Conservation (phyloP, 2,888 invertebrate genomes). For the Erynnis tages region DNA sequence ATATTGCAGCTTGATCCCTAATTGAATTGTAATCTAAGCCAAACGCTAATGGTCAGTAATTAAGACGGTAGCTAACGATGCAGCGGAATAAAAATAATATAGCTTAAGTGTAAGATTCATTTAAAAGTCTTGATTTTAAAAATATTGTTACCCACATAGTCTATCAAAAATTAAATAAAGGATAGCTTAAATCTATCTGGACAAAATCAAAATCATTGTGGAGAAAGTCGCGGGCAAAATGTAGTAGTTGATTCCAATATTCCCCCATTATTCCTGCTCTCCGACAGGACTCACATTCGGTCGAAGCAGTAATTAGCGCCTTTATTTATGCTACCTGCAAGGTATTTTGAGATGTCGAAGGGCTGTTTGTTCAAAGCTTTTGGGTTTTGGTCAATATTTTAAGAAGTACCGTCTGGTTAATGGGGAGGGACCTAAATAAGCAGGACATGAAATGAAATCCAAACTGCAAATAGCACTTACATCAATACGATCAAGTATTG, state of each 20-base stretch:
- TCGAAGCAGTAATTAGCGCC: not conserved
- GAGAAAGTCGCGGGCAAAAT: too few species aligned
- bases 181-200: too few species aligned
- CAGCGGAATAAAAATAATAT: too few species aligned
- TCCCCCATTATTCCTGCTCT: too few species aligned
- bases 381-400: conserved; percentile 30
- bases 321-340: not conserved
- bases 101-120: too few species aligned
- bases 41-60: conserved; percentile 19
- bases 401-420: conserved; percentile 36
- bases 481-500: conserved; percentile 37
- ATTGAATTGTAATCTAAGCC: conserved; percentile 15
- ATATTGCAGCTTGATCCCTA: conserved; percentile 9
- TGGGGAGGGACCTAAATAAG: conserved; percentile 53
- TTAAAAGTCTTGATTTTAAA: too few species aligned
- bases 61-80: conserved; percentile 12
- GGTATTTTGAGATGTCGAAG: not conserved
- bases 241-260: too few species aligned
- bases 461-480: conserved; percentile 51
- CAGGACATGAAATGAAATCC: conserved; percentile 55
- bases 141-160: too few species aligned
- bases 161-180: too few species aligned
- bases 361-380: not conserved
- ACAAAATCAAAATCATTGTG: too few species aligned
- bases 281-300: too few species aligned